Evolutionary conservation across 2,888 invertebrate species (phyloP).

Genomic region (Bugula neritina): DNA sequence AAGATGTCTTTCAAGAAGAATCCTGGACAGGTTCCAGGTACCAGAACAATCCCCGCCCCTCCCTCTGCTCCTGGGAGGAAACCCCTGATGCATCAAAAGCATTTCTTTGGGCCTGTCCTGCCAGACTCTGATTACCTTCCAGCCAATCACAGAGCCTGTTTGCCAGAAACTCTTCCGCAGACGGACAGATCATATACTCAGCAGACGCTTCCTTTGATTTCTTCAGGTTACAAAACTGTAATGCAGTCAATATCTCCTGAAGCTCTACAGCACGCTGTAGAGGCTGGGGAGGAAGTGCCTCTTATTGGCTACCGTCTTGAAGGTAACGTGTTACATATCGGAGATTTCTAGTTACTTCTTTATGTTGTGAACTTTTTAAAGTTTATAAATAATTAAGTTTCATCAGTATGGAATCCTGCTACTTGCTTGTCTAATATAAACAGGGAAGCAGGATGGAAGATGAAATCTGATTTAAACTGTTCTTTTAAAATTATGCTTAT

Average conservation of each 20-base stretch:
- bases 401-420: too few relatives aligned
- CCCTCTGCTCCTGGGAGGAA: conserved; percentile 9
- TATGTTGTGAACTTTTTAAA: too few relatives aligned
- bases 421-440: too few relatives aligned
- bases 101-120: conserved; percentile 49
- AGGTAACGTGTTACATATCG: too few relatives aligned
- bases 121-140: conserved; percentile 32
- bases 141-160: conserved; percentile 30
- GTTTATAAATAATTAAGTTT: too few relatives aligned
- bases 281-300: conserved; percentile 37
- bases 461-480: too few relatives aligned
- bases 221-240: conserved; percentile 8
- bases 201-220: conserved; percentile 12
- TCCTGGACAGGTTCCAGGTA: conserved; percentile 8
- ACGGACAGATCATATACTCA: neutral
- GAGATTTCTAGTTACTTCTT: too few relatives aligned
- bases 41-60: conserved; percentile 16
- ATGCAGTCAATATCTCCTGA: conserved; percentile 8
- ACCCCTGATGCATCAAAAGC: conserved; percentile 32
- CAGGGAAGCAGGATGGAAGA: too few relatives aligned
- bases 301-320: neutral
- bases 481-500: too few relatives aligned
- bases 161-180: conserved; percentile 7
- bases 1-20: conserved; percentile 20
- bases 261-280: neutral